Evolutionary conservation across 37 sponge, comb jelly and placozoan species (phyloP).

Genomic region (Agelas oroides): DNA sequence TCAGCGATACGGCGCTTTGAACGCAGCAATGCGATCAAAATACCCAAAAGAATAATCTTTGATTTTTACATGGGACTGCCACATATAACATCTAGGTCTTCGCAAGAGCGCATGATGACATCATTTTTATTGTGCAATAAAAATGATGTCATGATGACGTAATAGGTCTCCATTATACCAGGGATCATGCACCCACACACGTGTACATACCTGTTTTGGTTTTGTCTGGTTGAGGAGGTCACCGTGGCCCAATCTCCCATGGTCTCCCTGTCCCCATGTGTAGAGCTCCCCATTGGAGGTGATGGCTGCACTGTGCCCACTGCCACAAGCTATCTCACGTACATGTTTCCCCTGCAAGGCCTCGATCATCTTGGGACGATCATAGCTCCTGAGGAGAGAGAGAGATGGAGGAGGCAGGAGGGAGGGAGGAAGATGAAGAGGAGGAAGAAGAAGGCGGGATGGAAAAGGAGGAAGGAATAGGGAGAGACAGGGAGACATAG

Average conservation of each 20-base stretch:
- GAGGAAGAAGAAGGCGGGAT: no score
- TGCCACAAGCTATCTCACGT: conserved; percentile 89
- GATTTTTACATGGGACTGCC: no score
- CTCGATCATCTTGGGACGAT: conserved; percentile 87
- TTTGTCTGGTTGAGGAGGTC: conserved; percentile 71
- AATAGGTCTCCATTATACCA: no score
- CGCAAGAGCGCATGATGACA: no score
- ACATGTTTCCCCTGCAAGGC: conserved; percentile 88
- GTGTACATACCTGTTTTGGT: conserved; percentile 85
- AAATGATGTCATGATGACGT: no score
- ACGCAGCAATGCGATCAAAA: no score
- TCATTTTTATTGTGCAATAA: no score
- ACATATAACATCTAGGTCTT: no score
- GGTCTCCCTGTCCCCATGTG: conserved; percentile 93
- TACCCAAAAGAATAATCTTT: no score
- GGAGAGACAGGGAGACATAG: neutral
- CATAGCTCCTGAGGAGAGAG: conserved; percentile 52
- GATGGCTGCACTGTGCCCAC: conserved; percentile 90
- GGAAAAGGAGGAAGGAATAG: neutral
- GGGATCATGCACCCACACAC: neutral
- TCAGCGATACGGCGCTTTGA: no score
- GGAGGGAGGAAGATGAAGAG: neutral
- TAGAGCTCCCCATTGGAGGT: conserved; percentile 92
- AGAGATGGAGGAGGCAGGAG: neutral
- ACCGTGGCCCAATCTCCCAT: conserved; percentile 93